Base-by-base conservation (phyloP, 2,797 vertebrate genomes). In the Lates japonicus region DNA sequence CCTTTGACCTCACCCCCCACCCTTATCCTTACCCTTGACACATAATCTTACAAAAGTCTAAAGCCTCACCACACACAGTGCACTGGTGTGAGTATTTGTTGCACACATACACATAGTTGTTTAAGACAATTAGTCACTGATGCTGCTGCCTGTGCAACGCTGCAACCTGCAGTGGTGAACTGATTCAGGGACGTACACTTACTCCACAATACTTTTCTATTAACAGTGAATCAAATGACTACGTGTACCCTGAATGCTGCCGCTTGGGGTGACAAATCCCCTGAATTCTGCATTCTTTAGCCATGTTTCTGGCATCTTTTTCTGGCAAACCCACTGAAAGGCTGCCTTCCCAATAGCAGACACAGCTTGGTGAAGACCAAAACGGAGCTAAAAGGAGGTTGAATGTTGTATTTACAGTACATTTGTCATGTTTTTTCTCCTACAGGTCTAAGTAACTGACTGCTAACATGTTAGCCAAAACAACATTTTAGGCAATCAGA, bases 1-100 rank as follows among this genome's bases (percentile, higher is more conserved):
- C 87, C 87, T 90, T 58, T 81, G 85, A 89, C 85, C 68, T 75
- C 48, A 37, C 12, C 60, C 29, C 29, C 25, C 37, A 63, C 58
- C 44, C 61, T 67, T 31, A 55, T 48, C 19, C 62, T 67, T 31
- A 55, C 48, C 19, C 62, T 54, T 25, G 42, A 64, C 71, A 59
- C 44, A 57, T 31, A 73, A 70, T 76, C 70, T 63, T 55, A 61
- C 25, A 70, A 68, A 74, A 74, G 74, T 75, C 70, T 65, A 65
- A 76, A 76, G 55, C 63, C 67, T 76, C 70, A 76, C 70, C 80
- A 69, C 78, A 80, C 77, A 85, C 29, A 54, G 51, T 20, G n/a
- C 58, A 68, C 39, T 65, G 8, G 35, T 39, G 62, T n/a, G 35
- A 64, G 22, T 13, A 19, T 22, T 52, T 44, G 60, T 10, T 51